These are phyloP conservation scores for Melipona bicolor DNA, from an alignment of 2,888 invertebrate species.

Conservation along the genomic window DNA sequence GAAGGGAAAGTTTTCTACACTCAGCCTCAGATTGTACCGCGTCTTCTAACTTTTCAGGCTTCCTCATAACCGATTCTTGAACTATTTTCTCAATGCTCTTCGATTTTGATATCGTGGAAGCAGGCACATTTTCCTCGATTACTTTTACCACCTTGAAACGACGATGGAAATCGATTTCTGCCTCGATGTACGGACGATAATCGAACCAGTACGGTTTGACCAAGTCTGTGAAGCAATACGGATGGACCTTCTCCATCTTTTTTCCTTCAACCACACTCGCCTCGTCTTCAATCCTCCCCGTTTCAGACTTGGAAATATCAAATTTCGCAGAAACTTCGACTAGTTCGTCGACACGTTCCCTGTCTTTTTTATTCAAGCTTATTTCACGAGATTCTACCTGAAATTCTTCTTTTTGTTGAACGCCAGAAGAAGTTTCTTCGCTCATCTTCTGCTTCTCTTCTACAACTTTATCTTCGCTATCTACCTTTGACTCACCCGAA, in stretches of 20 bases:
- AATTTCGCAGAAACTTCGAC: neutral
- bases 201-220: conserved; percentile 77
- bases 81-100: conserved; percentile 76
- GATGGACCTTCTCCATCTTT: neutral
- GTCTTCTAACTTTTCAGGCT: neutral
- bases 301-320: neutral
- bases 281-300: neutral
- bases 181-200: conserved; percentile 74
- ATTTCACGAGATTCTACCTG: conserved; percentile 2
- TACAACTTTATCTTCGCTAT: neutral
- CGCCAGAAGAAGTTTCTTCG: neutral
- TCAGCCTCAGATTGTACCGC: conserved; percentile 36
- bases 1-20: conserved; percentile 56
- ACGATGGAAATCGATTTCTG: conserved; percentile 77
- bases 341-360: neutral
- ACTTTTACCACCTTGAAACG: conserved; percentile 75
- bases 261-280: neutral
- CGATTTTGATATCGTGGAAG: conserved; percentile 40
- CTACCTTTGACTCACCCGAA: too few species aligned
- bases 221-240: conserved; percentile 66
- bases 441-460: conserved; percentile 1
- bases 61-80: conserved; percentile 77
- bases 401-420: neutral
- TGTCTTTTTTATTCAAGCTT: too few species aligned
- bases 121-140: conserved; percentile 64